phyloP scores from a whole-genome alignment of 1,140 invertebrate genomes.

The Apis florea region DNA sequence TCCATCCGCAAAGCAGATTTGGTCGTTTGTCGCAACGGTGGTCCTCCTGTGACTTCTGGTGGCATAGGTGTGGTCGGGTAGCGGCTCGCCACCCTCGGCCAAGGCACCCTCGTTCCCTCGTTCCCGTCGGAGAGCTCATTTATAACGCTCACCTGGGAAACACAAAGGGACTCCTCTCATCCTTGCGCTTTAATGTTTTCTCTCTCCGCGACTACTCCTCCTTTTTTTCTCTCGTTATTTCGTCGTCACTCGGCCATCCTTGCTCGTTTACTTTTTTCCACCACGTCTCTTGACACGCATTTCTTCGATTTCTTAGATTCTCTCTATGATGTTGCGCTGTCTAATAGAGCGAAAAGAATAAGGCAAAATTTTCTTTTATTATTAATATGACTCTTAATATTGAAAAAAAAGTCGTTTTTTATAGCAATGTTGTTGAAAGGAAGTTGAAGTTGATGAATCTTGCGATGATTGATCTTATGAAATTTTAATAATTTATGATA shows the following conservation, averaged over 20 bases:
- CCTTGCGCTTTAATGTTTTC: constrained; percentile 68
- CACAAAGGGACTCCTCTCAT: constrained; percentile 77
- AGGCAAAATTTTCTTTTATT: no score
- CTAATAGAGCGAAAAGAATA: no score
- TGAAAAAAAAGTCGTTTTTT: no score
- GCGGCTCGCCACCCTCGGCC: constrained; percentile 42
- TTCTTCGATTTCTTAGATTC: neutral
- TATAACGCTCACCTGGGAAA: constrained; percentile 78
- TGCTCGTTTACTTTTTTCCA: constrained; percentile 22
- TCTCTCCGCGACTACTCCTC: constrained; percentile 47
- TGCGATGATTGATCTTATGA: no score
- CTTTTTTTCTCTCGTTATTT: constrained; percentile 65
- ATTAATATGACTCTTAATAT: no score
- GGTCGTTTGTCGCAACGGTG: constrained; percentile 69
- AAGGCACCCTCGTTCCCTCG: constrained; percentile 50
- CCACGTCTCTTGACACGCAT: constrained; percentile 16
- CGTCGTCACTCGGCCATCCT: constrained; percentile 38
- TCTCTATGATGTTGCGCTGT: no score
- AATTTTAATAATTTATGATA: no score
- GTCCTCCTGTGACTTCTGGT: constrained; percentile 70
- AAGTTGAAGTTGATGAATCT: no score
- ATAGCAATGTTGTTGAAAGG: no score
- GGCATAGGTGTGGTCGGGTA: constrained; percentile 76
- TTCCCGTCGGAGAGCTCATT: constrained; percentile 72
- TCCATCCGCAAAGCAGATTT: constrained; percentile 62